Evolutionary conservation across 2,797 vertebrate species (phyloP), one percentile per base, ranked within the genome.

Genomic region (Sebastes taczanowskii): DNA sequence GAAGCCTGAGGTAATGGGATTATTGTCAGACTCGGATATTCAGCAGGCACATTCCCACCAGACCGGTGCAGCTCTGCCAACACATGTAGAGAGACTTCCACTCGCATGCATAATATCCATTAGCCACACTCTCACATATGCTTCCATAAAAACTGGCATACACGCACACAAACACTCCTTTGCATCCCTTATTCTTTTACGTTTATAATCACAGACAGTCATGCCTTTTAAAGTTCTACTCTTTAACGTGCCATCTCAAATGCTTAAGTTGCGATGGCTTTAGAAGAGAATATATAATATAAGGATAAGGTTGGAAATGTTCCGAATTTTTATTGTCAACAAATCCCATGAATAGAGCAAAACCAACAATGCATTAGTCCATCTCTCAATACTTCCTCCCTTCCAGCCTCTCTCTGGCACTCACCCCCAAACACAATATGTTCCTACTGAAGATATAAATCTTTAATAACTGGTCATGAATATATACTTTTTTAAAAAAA

Each of bases 1-100:
- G 66, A 74, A 77, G 58, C 60, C 68, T 49, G 70, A 61, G 67
- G 74, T 80, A 89, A 91, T 46, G 62, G 85, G 83, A 82, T 88
- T 85, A 86, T 62, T 82, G 86, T 89, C 67, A 49, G 71, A 73
- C 38, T 70, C 9, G 1, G 70, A 80, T 83, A 63, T 80, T 82
- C 29, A 58, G 49, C 35, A 46, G 46, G 59, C 68, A 27, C 46
- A 30, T 80, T 80, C 84, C 75, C 73, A 88, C 56, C 52, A 76
- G 49, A 30, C 72, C 65, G 61, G 38, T 55, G 30, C 56, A 77
- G 18, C 65, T 80, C 32, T 77, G 77, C 83, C 80, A 77, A 72
- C 60, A 74, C 46, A 73, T 30, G 74, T 18, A 77, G 14, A 73
- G 67, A 82, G 74, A 81, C 76, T 86, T 38, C 63, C 22, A 53